Evolutionary conservation across 30 jellyfish, hydroid and myxozoan species (phyloP).

Genomic region (Calvadosia cruxmelitensis): DNA sequence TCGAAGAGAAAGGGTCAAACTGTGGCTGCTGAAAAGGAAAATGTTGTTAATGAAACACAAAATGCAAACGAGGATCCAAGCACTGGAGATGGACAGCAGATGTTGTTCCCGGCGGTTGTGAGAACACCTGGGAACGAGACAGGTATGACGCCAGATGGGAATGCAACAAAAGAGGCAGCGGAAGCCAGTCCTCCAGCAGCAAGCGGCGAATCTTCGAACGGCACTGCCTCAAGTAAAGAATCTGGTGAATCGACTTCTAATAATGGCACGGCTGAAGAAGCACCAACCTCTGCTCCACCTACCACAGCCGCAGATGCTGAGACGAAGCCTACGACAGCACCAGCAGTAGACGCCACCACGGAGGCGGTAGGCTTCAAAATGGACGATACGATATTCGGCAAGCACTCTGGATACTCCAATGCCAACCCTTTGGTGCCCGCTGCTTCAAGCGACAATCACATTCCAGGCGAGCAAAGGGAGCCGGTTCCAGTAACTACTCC

Average conservation of each 20-base stretch:
- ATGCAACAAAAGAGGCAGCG: neutral
- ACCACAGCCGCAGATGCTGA: slow-evolving; percentile 5
- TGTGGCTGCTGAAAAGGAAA: neutral
- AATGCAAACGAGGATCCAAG: neutral
- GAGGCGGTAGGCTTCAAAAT: neutral
- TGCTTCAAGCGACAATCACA: neutral
- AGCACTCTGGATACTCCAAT: neutral
- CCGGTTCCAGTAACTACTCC: neutral
- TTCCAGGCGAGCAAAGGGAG: neutral
- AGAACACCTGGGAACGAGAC: neutral
- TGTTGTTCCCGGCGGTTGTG: neutral
- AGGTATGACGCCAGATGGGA: neutral
- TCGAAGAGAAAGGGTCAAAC: neutral
- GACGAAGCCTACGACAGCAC: neutral
- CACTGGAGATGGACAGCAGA: slow-evolving; percentile 1
- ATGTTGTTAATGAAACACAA: neutral
- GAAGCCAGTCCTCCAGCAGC: slow-evolving; percentile 28
- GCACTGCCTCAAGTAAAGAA: slow-evolving; percentile 16
- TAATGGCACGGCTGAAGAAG: slow-evolving; percentile 1
- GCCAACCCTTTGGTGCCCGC: neutral
- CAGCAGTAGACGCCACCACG: slow-evolving; percentile 1
- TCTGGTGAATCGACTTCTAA: slow-evolving; percentile 7
- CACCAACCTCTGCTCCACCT: slow-evolving; percentile 17
- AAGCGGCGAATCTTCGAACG: slow-evolving; percentile 5
- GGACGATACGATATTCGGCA: neutral